A percentile compares a stretch with the other conserved stretches of the same genome.
Conservation (phyloP, 2,113 vertebrate species). For the Microtus pennsylvanicus region DNA sequence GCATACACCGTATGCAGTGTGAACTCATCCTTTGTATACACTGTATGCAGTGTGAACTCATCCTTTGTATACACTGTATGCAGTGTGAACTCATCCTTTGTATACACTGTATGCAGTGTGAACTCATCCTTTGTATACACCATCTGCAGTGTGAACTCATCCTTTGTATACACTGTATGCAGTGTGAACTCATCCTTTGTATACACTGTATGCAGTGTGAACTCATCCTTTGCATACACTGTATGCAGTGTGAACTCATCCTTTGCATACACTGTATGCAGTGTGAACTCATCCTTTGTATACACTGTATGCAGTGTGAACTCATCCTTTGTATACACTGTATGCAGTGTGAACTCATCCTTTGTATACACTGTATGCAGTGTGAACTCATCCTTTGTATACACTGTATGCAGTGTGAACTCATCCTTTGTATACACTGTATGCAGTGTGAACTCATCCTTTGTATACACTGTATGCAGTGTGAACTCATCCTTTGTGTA, state of each 20-base stretch:
- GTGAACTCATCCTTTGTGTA: background rate
- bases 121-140: too few relatives aligned
- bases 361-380: too few relatives aligned
- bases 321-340: background rate
- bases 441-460: background rate
- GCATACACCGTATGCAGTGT: background rate
- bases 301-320: background rate
- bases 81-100: background rate
- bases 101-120: rapidly evolving
- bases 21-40: too few relatives aligned
- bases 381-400: background rate
- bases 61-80: rapidly evolving
- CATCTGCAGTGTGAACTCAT: background rate
- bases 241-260: background rate
- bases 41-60: background rate
- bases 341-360: too few relatives aligned
- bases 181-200: too few relatives aligned
- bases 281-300: background rate
- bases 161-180: too few relatives aligned
- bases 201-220: too few relatives aligned
- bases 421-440: rapidly evolving
- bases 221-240: background rate
- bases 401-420: rapidly evolving
- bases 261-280: background rate
- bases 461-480: too few relatives aligned